Conservation (phyloP, 2,113 vertebrate genomes). For the Notiomystis cincta region DNA sequence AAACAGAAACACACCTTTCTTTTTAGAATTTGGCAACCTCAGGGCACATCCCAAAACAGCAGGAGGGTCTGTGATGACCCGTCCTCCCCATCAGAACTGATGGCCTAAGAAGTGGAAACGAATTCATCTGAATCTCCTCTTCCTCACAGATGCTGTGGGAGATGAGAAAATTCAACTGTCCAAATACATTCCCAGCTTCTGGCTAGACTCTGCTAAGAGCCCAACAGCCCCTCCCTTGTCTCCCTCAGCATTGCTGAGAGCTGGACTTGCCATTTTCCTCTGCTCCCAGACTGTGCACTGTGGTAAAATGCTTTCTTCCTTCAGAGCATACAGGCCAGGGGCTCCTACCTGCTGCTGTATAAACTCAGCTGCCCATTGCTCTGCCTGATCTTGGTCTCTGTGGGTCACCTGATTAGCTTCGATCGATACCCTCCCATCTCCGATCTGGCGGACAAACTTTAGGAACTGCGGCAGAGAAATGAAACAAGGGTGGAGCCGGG, state of each 20-base stretch:
- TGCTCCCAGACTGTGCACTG: neutral
- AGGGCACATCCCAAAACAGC: neutral
- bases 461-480: conserved; percentile 92
- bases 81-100: neutral
- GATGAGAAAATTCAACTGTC: neutral
- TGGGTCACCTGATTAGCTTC: conserved; percentile 83
- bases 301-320: conserved; percentile 20
- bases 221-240: neutral
- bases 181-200: neutral
- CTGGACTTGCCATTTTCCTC: neutral
- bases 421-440: conserved; percentile 93
- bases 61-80: neutral
- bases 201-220: conserved; percentile 2
- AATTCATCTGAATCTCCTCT: neutral
- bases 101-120: neutral
- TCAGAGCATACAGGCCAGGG: conserved; percentile 17
- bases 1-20: conserved; percentile 28
- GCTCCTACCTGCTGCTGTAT: conserved; percentile 93
- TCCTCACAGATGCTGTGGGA: neutral
- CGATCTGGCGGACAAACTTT: conserved; percentile 98
- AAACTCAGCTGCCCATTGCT: conserved; percentile 92
- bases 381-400: conserved; percentile 91
- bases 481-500: conserved; percentile 71
- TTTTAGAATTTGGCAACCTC: conserved; percentile 2
- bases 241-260: neutral